Evolutionary conservation across 2,888 invertebrate species (phyloP), one percentile per base, ranked within the genome.

Genomic region (Chelonus formosanus): DNA sequence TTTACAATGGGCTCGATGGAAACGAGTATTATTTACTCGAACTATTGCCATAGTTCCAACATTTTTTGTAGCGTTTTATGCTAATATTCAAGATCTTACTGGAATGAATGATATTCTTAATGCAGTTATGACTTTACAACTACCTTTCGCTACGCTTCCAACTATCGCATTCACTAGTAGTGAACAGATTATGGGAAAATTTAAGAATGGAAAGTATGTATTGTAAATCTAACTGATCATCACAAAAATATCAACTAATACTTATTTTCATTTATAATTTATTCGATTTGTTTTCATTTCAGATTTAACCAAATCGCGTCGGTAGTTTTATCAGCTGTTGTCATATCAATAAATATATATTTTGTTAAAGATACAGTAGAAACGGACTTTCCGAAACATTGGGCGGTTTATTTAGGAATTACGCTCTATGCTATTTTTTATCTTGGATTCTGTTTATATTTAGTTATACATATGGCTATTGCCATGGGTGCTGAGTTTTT

Each of bases 131-230:
- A 91, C 92, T 72, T 85, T 95, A 34, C 95, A 95, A 81, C 85
- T 96, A 70, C 96, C 96, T 0, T 96, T 96, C 81, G 96, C 96
- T 1, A 89, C 92, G 3, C 87, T 96, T 68, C 95, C 96, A 4
- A 91, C 93, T 1, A 90, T 96, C 65, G 94, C 95, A 0, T 95
- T 96, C 79, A 95, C 95, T 0, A 92, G 93, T 64, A 91, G 91
- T 73, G 82, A 85, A 3, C 85, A 88, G 54, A 90, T 96, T 54
- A 96, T 96, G 95, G 92, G 92, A 44, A 91, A 92, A 75, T 96
- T 95, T 82, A 89, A 88, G 43, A 95, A 93, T 84, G 92, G 93
- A 85, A 74, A 89, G 92, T 92, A 85, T 86, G 89, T 20, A 20
- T 20, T 2, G 20, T 20, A 2, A 20, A 20, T 20, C 20, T 20